A percentile compares a stretch with the other conserved stretches of the same genome.
Conservation (phyloP, 2,113 vertebrate genomes). For the Hiodon tergisus region DNA sequence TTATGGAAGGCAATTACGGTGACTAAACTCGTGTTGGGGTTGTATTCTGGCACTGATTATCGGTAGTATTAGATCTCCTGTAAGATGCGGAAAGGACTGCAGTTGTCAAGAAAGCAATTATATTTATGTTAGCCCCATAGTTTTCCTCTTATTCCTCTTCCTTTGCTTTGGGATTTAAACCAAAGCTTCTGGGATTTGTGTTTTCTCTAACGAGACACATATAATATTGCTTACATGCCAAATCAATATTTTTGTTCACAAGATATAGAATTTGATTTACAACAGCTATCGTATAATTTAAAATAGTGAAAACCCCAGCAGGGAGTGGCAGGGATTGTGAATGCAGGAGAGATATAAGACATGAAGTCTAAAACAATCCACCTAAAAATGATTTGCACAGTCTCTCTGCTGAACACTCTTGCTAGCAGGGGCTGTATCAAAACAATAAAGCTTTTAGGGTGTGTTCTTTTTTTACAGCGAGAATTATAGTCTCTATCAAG, state of each 20-base stretch:
- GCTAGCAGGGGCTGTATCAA: too few species aligned
- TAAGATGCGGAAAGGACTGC: too few species aligned
- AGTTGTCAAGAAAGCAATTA: too few species aligned
- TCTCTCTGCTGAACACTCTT: not conserved
- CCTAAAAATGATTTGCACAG: too few species aligned
- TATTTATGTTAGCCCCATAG: too few species aligned
- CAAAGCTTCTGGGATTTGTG: conserved; percentile 21
- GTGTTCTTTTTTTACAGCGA: too few species aligned
- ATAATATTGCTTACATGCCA: not conserved
- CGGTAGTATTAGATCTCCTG: too few species aligned
- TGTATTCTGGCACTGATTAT: too few species aligned
- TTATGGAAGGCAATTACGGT: too few species aligned
- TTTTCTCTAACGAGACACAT: conserved; percentile 10
- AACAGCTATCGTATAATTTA: conserved; percentile 17
- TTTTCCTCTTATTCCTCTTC: not conserved
- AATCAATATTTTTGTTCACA: conserved; percentile 15
- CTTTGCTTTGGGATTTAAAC: not conserved
- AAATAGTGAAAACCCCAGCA: not conserved
- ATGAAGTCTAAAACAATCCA: conserved; percentile 3
- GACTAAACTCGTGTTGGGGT: too few species aligned
- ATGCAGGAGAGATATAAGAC: conserved; percentile 2
- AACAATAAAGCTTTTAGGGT: too few species aligned
- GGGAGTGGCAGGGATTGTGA: conserved; percentile 14
- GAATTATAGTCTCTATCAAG: too few species aligned
- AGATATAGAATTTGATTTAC: conserved; percentile 19